These are phyloP conservation scores for Mylabris phalerata DNA, from an alignment of 1,140 invertebrate genomes.

Conservation along the genomic window DNA sequence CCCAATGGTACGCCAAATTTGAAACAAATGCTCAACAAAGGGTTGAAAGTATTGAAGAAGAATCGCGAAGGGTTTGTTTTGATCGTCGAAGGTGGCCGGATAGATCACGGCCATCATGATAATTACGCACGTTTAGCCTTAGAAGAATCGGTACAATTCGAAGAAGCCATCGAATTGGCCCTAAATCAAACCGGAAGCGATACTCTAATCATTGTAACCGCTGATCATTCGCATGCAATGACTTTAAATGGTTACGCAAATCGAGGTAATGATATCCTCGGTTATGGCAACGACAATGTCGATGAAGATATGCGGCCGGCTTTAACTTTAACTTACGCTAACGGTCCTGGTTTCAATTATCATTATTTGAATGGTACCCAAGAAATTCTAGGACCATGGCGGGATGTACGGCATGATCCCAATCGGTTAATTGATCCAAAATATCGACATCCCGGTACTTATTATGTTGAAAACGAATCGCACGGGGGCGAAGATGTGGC, in stretches of 20 bases:
- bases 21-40: conserved; percentile 78
- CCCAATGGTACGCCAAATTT: conserved; percentile 69
- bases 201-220: conserved; percentile 84
- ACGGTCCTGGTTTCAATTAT: conserved; percentile 59
- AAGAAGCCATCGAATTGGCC: conserved; percentile 65
- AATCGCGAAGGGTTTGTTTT: conserved; percentile 71
- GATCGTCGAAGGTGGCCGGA: conserved; percentile 77
- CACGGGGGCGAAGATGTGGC: conserved; percentile 56
- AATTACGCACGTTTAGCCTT: conserved; percentile 72
- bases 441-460: conserved; percentile 42
- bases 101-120: conserved; percentile 83
- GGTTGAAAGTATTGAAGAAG: conserved; percentile 72
- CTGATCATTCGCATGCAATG: conserved; percentile 76
- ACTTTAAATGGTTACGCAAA: conserved; percentile 54
- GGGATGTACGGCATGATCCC: conserved; percentile 36
- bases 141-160: conserved; percentile 69
- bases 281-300: conserved; percentile 14
- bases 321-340: conserved; percentile 64
- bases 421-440: conserved; percentile 36
- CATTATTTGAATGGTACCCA: no score
- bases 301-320: conserved; percentile 51
- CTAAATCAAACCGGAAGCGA: conserved; percentile 54
- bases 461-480: conserved; percentile 46
- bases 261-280: conserved; percentile 59
- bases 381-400: conserved; percentile 25